Evolutionary conservation across 1,140 invertebrate genomes (phyloP), one percentile per base, ranked within the genome.

Genomic region (Holotrichia oblita): DNA sequence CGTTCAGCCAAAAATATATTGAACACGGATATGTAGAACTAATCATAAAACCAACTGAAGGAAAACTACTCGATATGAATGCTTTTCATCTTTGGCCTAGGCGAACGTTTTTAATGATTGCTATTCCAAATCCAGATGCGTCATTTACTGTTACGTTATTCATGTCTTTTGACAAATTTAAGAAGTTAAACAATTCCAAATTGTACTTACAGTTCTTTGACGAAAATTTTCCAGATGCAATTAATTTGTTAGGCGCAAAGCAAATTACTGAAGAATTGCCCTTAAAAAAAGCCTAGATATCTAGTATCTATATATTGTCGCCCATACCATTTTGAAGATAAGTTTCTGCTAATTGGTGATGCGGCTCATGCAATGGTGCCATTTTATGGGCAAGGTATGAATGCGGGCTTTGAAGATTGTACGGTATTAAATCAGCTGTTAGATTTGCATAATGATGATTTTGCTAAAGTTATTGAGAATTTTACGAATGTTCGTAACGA

Each of bases 381-480:
- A 0, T 99, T 99, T 88, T 99, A 98, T 85, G 98, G 97, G 0
- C 98, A 99, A 90, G 98, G 98, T 83, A 99, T 99, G 97, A 99
- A 99, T 86, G 93, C 95, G n/a, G 98, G 98, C 0, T 99, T 99
- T 87, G 98, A 99, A 89, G 98, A 99, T 86, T 96, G 97, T 81
- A 89, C 93, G 0, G 87, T 99, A n/a, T 88, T 99, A 0, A 91
- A 96, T 82, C 89, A 94, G 77, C 87, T 98, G 6, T 89, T 99
- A 83, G 89, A 92, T 69, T 88, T 92, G 48, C 78, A 81, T 40
- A 55, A 80, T 4, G 87, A 90, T 73, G 88, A 94, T 76, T 86
- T 95, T 24, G 87, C 88, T 79, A 87, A 89, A 82, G 91, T 93
- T 0, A 87, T 98, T 3, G 85, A 90, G 17, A 90, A 91, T 73